These are phyloP conservation scores for Pachymerium ferrugineum DNA, from an alignment of 2,888 invertebrate genomes.

Conservation along the genomic window DNA sequence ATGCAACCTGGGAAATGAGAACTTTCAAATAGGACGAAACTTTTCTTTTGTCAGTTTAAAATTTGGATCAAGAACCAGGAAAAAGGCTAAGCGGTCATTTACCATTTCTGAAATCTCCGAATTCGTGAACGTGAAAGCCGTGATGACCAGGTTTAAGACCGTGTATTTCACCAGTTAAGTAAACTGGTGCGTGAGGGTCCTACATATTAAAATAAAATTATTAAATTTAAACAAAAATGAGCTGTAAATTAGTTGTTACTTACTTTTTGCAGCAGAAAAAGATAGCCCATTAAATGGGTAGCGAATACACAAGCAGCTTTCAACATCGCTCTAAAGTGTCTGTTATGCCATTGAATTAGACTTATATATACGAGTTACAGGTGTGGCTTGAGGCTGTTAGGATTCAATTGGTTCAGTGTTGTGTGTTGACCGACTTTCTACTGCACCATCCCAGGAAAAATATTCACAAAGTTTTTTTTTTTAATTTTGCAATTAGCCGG, in stretches of 20 bases:
- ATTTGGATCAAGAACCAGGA: neutral
- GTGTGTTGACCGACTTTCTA: too few species aligned
- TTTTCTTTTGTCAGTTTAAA: neutral
- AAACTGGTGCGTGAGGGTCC: neutral
- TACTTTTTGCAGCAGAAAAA: constrained; percentile 15
- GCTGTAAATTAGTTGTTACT: neutral
- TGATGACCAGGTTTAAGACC: constrained; percentile 23
- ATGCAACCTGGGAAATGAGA: neutral
- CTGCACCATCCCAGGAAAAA: too few species aligned
- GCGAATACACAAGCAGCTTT: constrained; percentile 19
- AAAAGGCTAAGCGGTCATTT: neutral
- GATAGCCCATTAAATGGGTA: neutral
- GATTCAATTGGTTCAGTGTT: too few species aligned
- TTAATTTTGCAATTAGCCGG: too few species aligned
- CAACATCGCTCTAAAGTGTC: neutral
- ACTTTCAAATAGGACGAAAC: neutral
- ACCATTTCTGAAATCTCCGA: constrained; percentile 28
- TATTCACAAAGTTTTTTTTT: too few species aligned
- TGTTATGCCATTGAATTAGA: too few species aligned
- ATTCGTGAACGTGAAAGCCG: constrained; percentile 27
- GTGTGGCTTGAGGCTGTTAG: neutral
- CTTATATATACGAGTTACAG: too few species aligned
- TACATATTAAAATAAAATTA: neutral
- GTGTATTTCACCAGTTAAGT: constrained; percentile 1
- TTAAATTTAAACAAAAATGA: neutral